phyloP scores from a whole-genome alignment of 2,113 vertebrate species.

The Triplophysa tibetana region DNA sequence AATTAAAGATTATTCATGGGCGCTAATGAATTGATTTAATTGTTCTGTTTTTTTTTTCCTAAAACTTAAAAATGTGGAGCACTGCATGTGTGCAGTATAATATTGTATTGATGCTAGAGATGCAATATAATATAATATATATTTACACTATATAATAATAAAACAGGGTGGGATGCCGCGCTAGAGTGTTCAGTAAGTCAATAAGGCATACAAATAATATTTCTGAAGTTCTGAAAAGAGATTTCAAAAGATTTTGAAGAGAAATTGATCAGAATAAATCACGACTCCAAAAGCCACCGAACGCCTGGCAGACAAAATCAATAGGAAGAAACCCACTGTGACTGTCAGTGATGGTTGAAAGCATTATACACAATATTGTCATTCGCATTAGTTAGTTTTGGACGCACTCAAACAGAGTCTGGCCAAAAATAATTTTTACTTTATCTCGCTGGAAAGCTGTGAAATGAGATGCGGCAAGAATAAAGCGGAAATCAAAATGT shows the following conservation, averaged over 20 bases:
- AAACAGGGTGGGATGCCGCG: no score
- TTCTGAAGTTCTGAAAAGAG: conserved; percentile 3
- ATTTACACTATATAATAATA: no score
- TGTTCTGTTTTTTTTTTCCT: no score
- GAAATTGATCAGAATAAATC: not conserved
- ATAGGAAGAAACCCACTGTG: conserved; percentile 6
- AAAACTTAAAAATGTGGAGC: no score
- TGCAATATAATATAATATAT: no score
- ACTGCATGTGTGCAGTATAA: not conserved
- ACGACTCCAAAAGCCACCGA: not conserved
- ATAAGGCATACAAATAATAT: not conserved
- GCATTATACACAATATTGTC: not conserved
- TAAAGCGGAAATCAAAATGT: not conserved
- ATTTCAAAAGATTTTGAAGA: not conserved
- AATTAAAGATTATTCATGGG: not conserved
- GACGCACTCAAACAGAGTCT: not conserved
- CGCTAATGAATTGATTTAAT: not conserved
- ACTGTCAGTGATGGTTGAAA: conserved; percentile 1
- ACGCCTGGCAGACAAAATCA: not conserved
- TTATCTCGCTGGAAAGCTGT: not conserved
- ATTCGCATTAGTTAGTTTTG: not conserved
- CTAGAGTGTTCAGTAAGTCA: not conserved
- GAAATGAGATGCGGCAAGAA: conserved; percentile 17
- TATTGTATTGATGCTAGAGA: no score
- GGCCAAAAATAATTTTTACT: not conserved